Evolutionary conservation across 2,888 invertebrate species (phyloP).

Genomic region (Aleiodes alternator): DNA sequence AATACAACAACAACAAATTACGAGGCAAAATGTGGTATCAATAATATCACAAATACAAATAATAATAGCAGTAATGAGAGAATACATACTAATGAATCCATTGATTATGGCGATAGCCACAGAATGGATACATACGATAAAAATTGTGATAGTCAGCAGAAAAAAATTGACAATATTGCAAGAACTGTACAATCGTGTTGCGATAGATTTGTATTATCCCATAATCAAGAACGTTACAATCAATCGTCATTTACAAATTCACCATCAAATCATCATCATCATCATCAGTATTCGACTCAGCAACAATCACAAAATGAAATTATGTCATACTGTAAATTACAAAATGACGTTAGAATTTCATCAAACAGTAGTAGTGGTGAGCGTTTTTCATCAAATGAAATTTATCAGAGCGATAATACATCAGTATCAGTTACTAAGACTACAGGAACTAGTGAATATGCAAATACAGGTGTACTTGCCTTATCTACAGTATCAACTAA

Average conservation of each 20-base stretch:
- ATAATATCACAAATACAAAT: constrained; percentile 72
- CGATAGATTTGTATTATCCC: constrained; percentile 60
- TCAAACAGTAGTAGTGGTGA: constrained; percentile 54
- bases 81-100: constrained; percentile 77
- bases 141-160: constrained; percentile 61
- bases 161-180: constrained; percentile 55
- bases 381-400: constrained; percentile 56
- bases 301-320: constrained; percentile 36
- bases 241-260: constrained; percentile 55
- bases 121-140: constrained; percentile 65
- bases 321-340: constrained; percentile 52
- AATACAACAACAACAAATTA: constrained; percentile 53
- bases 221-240: constrained; percentile 60
- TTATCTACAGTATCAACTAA: constrained; percentile 47
- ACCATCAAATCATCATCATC: constrained; percentile 48
- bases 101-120: constrained; percentile 62
- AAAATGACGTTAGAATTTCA: constrained; percentile 62
- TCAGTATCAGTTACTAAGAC: constrained; percentile 48
- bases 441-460: constrained; percentile 53
- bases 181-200: constrained; percentile 59
- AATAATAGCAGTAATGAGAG: constrained; percentile 77
- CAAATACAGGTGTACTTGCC: constrained; percentile 55
- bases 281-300: constrained; percentile 59
- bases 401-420: constrained; percentile 50
- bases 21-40: constrained; percentile 75